These are phyloP conservation scores for Nesogale talazaci DNA, from an alignment of 2,113 vertebrate species.

Conservation along the genomic window DNA sequence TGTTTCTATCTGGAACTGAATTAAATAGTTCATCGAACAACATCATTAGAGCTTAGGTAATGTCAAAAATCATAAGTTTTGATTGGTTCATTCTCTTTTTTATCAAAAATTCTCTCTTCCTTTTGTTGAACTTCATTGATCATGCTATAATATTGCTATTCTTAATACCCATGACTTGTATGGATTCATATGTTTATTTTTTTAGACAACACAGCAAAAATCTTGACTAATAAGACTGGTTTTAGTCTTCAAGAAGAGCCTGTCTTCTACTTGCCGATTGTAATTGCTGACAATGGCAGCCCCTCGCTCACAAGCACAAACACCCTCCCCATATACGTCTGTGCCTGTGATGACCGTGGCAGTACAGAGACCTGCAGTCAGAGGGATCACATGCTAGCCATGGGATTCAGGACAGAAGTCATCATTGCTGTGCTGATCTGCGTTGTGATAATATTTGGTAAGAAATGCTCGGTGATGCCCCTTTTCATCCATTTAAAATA, in stretches of 20 bases:
- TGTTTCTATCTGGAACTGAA: background rate
- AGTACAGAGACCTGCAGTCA: slow-evolving; percentile 86
- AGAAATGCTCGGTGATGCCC: slow-evolving; percentile 60
- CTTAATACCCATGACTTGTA: background rate
- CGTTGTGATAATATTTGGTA: slow-evolving; percentile 90
- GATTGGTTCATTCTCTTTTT: background rate
- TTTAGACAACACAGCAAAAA: slow-evolving; percentile 94
- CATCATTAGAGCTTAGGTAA: background rate
- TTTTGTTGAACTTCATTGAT: background rate
- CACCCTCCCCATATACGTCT: slow-evolving; percentile 92
- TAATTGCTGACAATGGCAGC: slow-evolving; percentile 92
- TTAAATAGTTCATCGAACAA: background rate
- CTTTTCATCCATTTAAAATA: background rate
- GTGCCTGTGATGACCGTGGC: slow-evolving; percentile 88
- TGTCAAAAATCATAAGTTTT: background rate
- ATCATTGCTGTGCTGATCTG: slow-evolving; percentile 89
- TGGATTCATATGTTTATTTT: background rate
- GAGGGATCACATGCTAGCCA: slow-evolving; percentile 85
- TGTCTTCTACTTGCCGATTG: slow-evolving; percentile 89
- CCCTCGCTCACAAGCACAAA: slow-evolving; percentile 92
- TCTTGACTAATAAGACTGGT: slow-evolving; percentile 89
- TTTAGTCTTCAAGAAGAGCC: slow-evolving; percentile 90
- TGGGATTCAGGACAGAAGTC: slow-evolving; percentile 89
- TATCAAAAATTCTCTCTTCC: background rate
- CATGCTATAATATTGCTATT: background rate